Conservation (phyloP, 2,113 vertebrate genomes). For the cattle (Bos taurus) region ARS-UCD2.0 NC_037346.1:61839501-61840000, state of each 20-base stretch:
- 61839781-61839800: neutral
- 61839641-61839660: neutral
- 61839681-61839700: neutral
- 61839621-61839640: neutral
- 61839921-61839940: neutral
- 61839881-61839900: neutral
- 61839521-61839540: neutral
- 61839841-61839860: neutral
- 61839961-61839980: neutral
- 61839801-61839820: neutral
- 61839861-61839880: neutral
- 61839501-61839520: neutral
- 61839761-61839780: neutral
- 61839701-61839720: neutral
- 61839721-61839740: rapidly evolving
- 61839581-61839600: neutral
- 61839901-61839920: neutral
- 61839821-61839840: neutral
- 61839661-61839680: neutral
- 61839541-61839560: neutral
- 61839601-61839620: neutral
- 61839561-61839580: neutral
- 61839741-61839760: neutral
- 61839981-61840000: neutral
- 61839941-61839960: neutral